Evolutionary conservation across 2,797 vertebrate genomes (phyloP).

Genomic region (Natrix natrix): DNA sequence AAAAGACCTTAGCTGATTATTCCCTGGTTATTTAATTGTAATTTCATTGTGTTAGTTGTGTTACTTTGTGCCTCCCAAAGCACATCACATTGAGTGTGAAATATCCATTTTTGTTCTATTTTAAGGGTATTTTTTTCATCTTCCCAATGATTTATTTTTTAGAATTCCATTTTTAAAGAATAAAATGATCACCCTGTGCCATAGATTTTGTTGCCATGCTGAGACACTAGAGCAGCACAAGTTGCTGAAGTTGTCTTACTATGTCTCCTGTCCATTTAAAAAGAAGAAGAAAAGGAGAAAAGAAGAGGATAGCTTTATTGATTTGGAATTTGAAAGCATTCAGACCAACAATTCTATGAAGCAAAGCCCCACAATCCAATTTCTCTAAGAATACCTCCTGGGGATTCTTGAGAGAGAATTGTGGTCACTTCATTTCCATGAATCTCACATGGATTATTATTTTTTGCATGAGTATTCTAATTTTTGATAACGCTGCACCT

Average conservation of each 20-base stretch:
- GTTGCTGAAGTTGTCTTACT: neutral
- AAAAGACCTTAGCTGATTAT: conserved; percentile 8
- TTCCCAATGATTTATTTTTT: conserved; percentile 42
- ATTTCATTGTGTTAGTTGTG: conserved; percentile 59
- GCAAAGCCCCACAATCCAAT: neutral
- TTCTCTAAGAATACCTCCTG: neutral
- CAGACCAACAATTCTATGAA: neutral
- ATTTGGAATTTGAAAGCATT: neutral
- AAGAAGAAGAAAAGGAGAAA: neutral
- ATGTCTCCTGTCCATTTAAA: neutral
- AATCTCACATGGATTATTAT: neutral
- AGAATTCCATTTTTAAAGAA: conserved; percentile 46
- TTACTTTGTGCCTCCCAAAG: conserved; percentile 65
- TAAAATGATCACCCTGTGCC: neutral
- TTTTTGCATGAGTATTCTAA: neutral
- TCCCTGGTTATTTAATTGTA: conserved; percentile 41
- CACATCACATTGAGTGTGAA: conserved; percentile 48
- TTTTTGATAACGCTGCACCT: neutral
- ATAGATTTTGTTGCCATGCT: neutral
- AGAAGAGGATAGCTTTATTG: neutral
- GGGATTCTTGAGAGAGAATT: neutral
- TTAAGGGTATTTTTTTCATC: conserved; percentile 35
- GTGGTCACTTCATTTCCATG: neutral
- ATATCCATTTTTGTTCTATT: conserved; percentile 50
- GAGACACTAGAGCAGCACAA: neutral